A percentile compares a stretch with the other conserved stretches of the same genome.
These are phyloP conservation scores for Eristalinus sepulchralis DNA, from an alignment of 2,888 invertebrate species.

Conservation along the genomic window DNA sequence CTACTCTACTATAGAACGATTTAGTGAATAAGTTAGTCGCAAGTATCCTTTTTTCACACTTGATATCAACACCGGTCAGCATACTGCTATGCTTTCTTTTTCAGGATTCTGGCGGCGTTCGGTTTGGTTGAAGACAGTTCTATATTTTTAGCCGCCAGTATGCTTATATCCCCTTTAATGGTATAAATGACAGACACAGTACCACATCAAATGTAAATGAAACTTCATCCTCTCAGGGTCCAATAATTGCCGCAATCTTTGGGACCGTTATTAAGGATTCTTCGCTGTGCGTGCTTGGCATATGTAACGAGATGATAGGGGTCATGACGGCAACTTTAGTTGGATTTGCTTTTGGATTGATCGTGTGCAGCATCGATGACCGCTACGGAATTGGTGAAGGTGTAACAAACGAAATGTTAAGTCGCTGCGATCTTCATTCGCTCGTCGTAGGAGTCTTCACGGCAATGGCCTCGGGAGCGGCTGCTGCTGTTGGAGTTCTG, in stretches of 20 bases:
- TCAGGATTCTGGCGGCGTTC: constrained; percentile 86
- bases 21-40: too few species aligned
- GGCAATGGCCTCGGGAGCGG: constrained; percentile 90
- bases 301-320: constrained; percentile 86
- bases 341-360: constrained; percentile 86
- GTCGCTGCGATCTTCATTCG: constrained; percentile 85
- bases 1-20: too few species aligned
- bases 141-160: constrained; percentile 88
- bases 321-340: constrained; percentile 85
- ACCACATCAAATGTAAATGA: not conserved
- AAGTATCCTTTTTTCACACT: too few species aligned
- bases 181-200: constrained; percentile 79
- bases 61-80: not conserved
- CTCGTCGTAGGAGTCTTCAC: constrained; percentile 87
- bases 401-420: constrained; percentile 86
- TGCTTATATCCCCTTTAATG: constrained; percentile 91
- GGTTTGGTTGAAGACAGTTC: constrained; percentile 89
- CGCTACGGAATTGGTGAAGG: constrained; percentile 84
- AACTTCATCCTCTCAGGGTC: constrained; percentile 82
- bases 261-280: constrained; percentile 87
- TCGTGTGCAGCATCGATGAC: constrained; percentile 83
- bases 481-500: constrained; percentile 89
- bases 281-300: constrained; percentile 84
- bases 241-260: constrained; percentile 89
- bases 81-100: constrained; percentile 72